These are phyloP conservation scores for Onthophagus taurus DNA, from an alignment of 1,140 invertebrate genomes.

Conservation along the genomic window DNA sequence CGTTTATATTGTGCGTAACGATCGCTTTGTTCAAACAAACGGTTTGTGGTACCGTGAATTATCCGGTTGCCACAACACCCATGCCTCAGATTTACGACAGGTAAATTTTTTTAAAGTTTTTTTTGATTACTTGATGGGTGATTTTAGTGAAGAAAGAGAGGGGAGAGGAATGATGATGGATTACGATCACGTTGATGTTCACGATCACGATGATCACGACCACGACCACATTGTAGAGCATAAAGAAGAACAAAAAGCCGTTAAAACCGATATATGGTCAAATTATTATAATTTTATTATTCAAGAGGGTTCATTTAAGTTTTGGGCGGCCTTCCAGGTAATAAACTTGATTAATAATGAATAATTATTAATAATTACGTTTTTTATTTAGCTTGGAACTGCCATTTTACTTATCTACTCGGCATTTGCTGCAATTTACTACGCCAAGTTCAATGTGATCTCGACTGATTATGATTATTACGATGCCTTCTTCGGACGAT, in stretches of 20 bases:
- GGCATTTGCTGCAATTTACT: slow-evolving; percentile 73
- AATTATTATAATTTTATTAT: slow-evolving; percentile 77
- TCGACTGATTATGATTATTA: slow-evolving; percentile 62
- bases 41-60: too few relatives aligned
- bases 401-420: slow-evolving; percentile 70
- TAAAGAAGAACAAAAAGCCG: slow-evolving; percentile 33
- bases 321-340: slow-evolving; percentile 77
- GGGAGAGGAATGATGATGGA: slow-evolving; percentile 23
- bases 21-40: too few relatives aligned
- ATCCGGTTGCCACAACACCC: too few relatives aligned
- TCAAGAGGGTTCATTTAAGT: slow-evolving; percentile 77
- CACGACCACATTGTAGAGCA: slow-evolving; percentile 30
- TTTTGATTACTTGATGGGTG: too few relatives aligned
- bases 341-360: slow-evolving; percentile 11
- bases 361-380: not conserved
- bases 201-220: slow-evolving; percentile 22
- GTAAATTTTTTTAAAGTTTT: too few relatives aligned
- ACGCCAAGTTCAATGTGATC: slow-evolving; percentile 72
- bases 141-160: slow-evolving; percentile 28
- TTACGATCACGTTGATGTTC: slow-evolving; percentile 19
- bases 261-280: slow-evolving; percentile 55
- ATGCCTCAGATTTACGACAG: too few relatives aligned
- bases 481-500: slow-evolving; percentile 44
- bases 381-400: slow-evolving; percentile 57
- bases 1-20: too few relatives aligned